These are phyloP conservation scores for Hyles vespertilio DNA, from an alignment of 1,140 invertebrate species.

Conservation along the genomic window DNA sequence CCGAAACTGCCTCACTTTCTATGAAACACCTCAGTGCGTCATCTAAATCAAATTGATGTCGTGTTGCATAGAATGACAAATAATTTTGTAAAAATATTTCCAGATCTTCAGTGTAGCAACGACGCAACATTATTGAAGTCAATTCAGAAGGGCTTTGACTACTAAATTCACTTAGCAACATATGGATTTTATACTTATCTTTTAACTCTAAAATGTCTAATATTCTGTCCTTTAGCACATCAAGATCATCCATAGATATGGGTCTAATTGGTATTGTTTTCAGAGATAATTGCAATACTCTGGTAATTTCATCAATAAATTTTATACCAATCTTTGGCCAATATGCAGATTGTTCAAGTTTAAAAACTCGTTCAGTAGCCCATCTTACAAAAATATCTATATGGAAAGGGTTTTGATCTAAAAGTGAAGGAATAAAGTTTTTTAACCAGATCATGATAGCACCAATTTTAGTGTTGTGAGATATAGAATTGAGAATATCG, in stretches of 20 bases:
- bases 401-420: constrained; percentile 61
- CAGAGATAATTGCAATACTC: constrained; percentile 52
- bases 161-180: constrained; percentile 59
- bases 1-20: constrained; percentile 56
- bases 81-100: constrained; percentile 52
- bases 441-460: constrained; percentile 60
- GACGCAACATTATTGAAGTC: constrained; percentile 57
- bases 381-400: constrained; percentile 66
- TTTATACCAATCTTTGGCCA: constrained; percentile 69
- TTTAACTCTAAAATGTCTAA: constrained; percentile 60
- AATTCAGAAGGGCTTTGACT: constrained; percentile 56
- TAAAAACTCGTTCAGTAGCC: constrained; percentile 60
- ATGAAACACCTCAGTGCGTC: constrained; percentile 52
- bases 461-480: constrained; percentile 58
- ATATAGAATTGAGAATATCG: constrained; percentile 54
- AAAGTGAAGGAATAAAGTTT: constrained; percentile 52
- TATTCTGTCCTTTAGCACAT: constrained; percentile 54
- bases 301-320: constrained; percentile 56
- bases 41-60: constrained; percentile 60
- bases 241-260: constrained; percentile 61
- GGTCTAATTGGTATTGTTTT: constrained; percentile 56
- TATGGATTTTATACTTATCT: constrained; percentile 67
- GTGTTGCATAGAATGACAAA: constrained; percentile 49
- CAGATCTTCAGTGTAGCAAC: constrained; percentile 66
- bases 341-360: constrained; percentile 58